Base-by-base conservation (phyloP, 2,113 vertebrate species). In the Ardeotis arabs region DNA sequence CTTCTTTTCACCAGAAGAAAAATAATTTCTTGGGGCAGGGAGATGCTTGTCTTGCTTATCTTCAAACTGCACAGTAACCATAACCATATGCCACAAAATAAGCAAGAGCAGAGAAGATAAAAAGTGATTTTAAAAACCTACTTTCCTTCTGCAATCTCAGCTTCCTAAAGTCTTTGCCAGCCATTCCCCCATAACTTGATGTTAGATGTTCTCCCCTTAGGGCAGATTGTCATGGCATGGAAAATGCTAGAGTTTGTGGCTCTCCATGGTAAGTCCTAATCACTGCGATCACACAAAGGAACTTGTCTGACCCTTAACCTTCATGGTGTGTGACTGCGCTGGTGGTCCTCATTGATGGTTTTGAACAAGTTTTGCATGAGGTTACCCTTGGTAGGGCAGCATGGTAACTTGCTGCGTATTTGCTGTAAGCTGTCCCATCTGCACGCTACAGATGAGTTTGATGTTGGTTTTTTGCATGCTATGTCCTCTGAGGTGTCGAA, bases 11-110 rank as follows among this genome's bases (percentile, higher is more conserved):
- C 21, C 2, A 45, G 24, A 29, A 49, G 28, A 12, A 33, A 28
- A 49, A 58, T 33, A 13, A 27, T 10, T 22, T 33, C 14, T 55
- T 0, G 0, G 15, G 13, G 10, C 11, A 52, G 21, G 14, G 10
- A 20, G 25, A 7, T 1, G 0, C 17, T 83, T 72, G 24, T 24
- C 28, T 78, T 69, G 25, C 24, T 84, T 62, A 15, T 63, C 53
- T 88, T 59, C 75, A 76, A 62, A 63, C 12, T 74, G 7, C 25
- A 4, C 7, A 23, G 12, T 64, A 82, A 82, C 2, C 7, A 14
- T 37, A 39, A 44, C 35, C 35, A 35, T 35, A 35, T 75, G 20
- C n/a, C n/a, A 52, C 33, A 67, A 81, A 92, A 59, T 37, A 89
- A 56, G 12, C 16, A 72, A 55, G 11, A 41, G 12, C 14, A 9